Conservation (phyloP, 2,113 vertebrate genomes). For the Spheniscus mendiculus region DNA sequence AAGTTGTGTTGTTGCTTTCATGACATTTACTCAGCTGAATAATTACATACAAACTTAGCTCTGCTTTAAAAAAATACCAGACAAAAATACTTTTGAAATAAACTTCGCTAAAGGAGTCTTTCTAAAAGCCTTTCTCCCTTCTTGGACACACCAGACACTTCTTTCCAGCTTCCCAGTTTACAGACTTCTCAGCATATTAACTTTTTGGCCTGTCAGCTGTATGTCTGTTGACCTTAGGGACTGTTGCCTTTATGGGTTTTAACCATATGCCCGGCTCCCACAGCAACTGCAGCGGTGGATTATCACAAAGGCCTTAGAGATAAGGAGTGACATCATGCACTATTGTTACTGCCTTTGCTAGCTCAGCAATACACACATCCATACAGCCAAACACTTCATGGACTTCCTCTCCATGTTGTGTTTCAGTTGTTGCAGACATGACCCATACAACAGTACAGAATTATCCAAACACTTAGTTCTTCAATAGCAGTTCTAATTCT, state of each 20-base stretch:
- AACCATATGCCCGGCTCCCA: neutral
- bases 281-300: neutral
- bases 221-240: neutral
- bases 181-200: neutral
- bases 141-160: neutral
- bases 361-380: neutral
- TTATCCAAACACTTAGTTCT: neutral
- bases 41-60: neutral
- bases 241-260: neutral
- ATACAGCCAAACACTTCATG: neutral
- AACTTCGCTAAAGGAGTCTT: neutral
- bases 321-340: neutral
- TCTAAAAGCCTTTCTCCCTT: neutral
- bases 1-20: neutral
- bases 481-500: neutral
- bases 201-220: neutral
- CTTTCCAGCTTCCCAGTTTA: neutral
- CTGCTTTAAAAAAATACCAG: neutral
- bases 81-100: neutral
- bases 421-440: neutral
- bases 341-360: neutral
- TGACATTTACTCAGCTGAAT: neutral
- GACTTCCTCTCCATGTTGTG: neutral
- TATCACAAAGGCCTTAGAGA: neutral
- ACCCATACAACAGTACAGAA: neutral